Evolutionary conservation across 2,888 invertebrate genomes (phyloP), one percentile per base, ranked within the genome.

Genomic region (Pyralis farinalis): DNA sequence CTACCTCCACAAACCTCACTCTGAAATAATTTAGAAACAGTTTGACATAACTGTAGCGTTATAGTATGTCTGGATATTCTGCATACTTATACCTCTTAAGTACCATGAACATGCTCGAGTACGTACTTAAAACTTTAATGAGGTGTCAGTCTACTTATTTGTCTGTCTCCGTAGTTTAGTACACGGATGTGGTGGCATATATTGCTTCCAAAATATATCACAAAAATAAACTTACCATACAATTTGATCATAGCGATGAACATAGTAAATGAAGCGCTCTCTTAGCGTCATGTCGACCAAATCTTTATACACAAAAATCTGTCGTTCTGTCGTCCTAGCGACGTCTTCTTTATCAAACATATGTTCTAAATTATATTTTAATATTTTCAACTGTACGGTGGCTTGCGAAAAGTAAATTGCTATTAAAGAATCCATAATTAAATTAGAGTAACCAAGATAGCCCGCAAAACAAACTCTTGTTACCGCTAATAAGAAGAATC

Each of bases 351-450:
- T 28, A 38, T 60, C 55, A 40, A 63, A 52, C 32, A 71, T 42
- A 44, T 58, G 47, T 35, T 56, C 50, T 21, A 76, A 46, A 42
- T 71, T 68, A 27, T 60, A 37, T 44, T 71, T 68, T 4, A 76
- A 53, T 10, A 75, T 63, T 47, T 67, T 66, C 32, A 76, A 25
- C 46, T 76, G 75, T 1, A 59, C 51, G 38, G 55, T 59, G n/a
- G 63, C 62, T 37, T 73, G 71, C 2, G 67, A 53, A 40, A 65
- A 75, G 44, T 67, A 71, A 1, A 62, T 53, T 1, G 55, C 53
- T 1, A 72, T 43, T 1, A 65, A 38, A 21, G 53, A 51, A 36
- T 77, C 76, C 1, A 67, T n/a, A 0, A 47, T 21, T n/a, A 71
- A 10, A 37, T 76, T 71, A 0, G 68, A 72, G 22, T 46, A 58